phyloP scores from a whole-genome alignment of 2,113 vertebrate species.

The Naja naja region DNA sequence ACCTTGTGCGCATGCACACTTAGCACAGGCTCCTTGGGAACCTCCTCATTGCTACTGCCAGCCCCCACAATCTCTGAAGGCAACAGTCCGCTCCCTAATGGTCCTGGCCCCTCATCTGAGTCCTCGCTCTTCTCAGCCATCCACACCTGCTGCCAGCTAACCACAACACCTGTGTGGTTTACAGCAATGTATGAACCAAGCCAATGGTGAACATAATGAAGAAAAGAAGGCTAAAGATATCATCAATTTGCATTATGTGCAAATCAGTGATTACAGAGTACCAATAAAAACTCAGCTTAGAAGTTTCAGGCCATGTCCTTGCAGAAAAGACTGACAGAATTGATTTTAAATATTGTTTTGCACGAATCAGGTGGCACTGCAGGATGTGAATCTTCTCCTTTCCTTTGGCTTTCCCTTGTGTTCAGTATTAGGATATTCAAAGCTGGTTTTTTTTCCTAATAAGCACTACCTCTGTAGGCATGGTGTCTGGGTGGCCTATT shows the following conservation, averaged over 20 bases:
- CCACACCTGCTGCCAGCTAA: no score
- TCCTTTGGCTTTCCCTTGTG: slow-evolving; percentile 11
- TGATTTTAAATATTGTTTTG: not conserved
- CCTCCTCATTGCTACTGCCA: no score
- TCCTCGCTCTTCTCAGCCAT: no score
- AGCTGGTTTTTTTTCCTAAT: not conserved
- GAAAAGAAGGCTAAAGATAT: not conserved
- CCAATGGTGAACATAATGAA: not conserved
- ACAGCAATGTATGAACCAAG: not conserved
- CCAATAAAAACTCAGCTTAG: not conserved
- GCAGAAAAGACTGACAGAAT: not conserved
- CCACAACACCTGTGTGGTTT: not conserved
- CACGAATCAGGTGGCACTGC: not conserved
- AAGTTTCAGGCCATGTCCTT: not conserved
- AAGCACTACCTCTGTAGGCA: not conserved
- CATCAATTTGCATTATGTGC: not conserved
- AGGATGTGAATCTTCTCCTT: not conserved
- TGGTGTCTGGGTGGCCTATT: slow-evolving; percentile 29
- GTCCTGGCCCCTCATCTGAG: no score
- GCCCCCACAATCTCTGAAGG: no score
- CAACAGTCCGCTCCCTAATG: no score
- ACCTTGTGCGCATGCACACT: no score
- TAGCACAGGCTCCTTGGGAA: no score
- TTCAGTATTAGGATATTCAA: not conserved
- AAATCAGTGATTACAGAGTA: not conserved